Base-by-base conservation (phyloP, 2,888 invertebrate genomes). In the Rotaria macrura region DNA sequence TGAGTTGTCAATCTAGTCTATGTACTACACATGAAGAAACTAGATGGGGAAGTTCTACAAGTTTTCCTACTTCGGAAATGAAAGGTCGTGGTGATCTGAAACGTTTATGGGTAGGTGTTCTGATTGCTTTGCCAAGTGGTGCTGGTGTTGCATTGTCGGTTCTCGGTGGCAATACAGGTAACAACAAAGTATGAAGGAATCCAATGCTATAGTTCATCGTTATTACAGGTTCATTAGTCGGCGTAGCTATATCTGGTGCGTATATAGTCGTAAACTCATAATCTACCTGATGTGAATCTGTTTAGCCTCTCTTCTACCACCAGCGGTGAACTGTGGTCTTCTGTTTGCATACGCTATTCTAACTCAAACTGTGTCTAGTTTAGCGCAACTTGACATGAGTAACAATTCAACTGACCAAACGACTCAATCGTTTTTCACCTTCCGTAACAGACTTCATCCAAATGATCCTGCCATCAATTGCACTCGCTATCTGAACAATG, bases 111-210 rank as follows among this genome's bases (percentile, higher is more conserved):
- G 93, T 94, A 7, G 94, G 94, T 10, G 92, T 93, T 9, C 91
- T 94, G 54, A 93, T 94, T n/a, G 95, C 95, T 0, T 90, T 94
- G 47, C 93, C 94, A 0, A 94, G 94, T 0, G 95, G 95, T 0
- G 94, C 94, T 0, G 94, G 94, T 0, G 94, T 94, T 12, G 94
- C 94, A 0, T 91, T 95, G 84, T 94, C 94, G 2, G 93, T 95
- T 23, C 91, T 95, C 25, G 94, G 94, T 55, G 94, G 94, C 85
- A 94, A 95, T 90, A 93, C 94, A 9, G 94, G 94, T 0, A 94
- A 94, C 0, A 20, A 2, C 5, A 38, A 14, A 25, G 1, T 17
- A 3, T 25, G 29, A 4, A 55, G 55, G n/a, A 25, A n/a, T 55
- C 9, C 9, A 14, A n/a, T 29, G 5, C 34, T 9, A 38, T 38